These are phyloP conservation scores for Muscicapa striata DNA, from an alignment of 2,797 vertebrate genomes.

Conservation along the genomic window DNA sequence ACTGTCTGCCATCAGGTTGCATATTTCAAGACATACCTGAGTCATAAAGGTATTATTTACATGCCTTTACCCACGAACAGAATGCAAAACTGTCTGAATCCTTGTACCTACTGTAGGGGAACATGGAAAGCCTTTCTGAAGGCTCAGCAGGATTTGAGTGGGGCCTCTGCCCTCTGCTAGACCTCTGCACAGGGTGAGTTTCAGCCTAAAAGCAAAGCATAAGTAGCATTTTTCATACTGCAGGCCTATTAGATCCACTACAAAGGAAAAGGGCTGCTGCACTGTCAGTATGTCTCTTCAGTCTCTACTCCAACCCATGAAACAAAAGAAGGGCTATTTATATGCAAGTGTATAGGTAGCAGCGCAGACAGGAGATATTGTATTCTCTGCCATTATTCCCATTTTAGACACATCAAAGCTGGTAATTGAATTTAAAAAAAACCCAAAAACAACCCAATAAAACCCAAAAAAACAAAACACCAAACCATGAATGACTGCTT, in stretches of 20 bases:
- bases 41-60: conserved; percentile 6
- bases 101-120: accelerated
- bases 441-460: neutral
- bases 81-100: neutral
- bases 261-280: neutral
- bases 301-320: neutral
- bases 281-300: neutral
- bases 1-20: neutral
- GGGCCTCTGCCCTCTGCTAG: neutral
- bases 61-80: neutral
- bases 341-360: conserved; percentile 10
- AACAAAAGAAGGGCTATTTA: conserved; percentile 3
- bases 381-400: neutral
- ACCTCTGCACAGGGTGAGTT: neutral
- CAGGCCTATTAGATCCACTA: neutral
- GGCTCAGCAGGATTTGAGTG: neutral
- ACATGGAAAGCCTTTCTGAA: neutral
- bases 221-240: neutral
- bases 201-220: neutral
- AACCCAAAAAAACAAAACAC: neutral
- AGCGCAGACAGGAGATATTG: neutral
- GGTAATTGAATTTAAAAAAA: neutral
- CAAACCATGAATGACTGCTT: neutral
- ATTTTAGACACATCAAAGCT: neutral
- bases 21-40: neutral